Evolutionary conservation across 2,888 invertebrate genomes (phyloP), one percentile per base, ranked within the genome.

Genomic region (Sympetrum striolatum): DNA sequence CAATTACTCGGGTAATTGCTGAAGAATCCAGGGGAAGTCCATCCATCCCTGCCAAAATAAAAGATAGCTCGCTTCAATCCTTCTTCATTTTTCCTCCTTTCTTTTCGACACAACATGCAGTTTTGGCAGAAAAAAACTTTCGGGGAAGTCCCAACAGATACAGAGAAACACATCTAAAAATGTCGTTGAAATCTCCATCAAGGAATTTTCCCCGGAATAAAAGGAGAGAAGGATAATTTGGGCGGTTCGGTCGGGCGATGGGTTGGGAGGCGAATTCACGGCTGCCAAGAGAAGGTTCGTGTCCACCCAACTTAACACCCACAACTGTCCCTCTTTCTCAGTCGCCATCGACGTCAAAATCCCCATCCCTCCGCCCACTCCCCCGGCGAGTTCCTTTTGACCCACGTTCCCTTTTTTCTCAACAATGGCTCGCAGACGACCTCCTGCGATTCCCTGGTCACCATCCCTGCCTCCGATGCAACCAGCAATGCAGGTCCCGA

Each of bases 1-100:
- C 82, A 60, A 64, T 86, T 86, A 86, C 86, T 37, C 37, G 86
- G 82, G 86, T 86, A 86, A 86, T 86, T 86, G 86, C 37, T 37
- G 64, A 86, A 31, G 86, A 86, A 86, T 60, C 64, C 37, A 60
- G 37, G 64, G 14, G 64, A 39, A n/a, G n/a, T 35, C 53, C 82
- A 22, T 25, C 53, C 15, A 53, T 53, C 53, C 18, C 18, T 53
- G 53, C 53, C 53, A 53, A 53, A 53, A 53, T 53, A 53, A 53
- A 53, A 53, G 53, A 53, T 53, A 53, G 18, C 18, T 18, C 31
- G 25, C 25, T 31, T 31, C 22, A 31, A 31, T 31, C 73, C 73
- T 73, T n/a, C 64, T 64, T 31, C 31, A 31, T 73, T 22, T 73
- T 73, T 73, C 73, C 31, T 73, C 31, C 25, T n/a, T 73, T 31